phyloP scores from a whole-genome alignment of 2,797 vertebrate genomes.

The Xiphorhynchus erythropygius region DNA sequence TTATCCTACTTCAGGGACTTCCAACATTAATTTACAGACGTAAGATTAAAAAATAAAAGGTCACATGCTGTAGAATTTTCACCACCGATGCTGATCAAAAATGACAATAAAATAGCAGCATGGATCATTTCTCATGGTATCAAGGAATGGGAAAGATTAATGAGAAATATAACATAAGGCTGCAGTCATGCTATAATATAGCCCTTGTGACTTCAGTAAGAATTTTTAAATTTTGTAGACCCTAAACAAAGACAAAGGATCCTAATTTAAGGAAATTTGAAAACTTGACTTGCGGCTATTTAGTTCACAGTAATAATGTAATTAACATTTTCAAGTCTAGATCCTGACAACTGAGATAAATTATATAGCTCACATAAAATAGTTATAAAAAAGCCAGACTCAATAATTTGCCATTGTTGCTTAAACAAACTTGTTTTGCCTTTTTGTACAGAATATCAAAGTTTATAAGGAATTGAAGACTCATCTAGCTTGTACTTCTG shows the following conservation, averaged over 20 bases:
- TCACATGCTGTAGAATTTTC: not conserved
- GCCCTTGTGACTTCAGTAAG: not conserved
- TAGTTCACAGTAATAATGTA: not conserved
- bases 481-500: not conserved
- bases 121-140: not conserved
- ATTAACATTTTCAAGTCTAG: not conserved
- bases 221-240: not conserved
- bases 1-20: not conserved
- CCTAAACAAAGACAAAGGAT: not conserved
- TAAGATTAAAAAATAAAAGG: not conserved
- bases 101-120: not conserved
- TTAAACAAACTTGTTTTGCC: not conserved
- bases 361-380: not conserved
- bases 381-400: not conserved
- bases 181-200: not conserved
- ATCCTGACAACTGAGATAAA: not conserved
- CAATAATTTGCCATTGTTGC: not conserved
- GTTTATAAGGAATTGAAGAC: not conserved
- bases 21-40: not conserved
- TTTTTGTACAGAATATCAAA: not conserved
- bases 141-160: not conserved
- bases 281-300: not conserved
- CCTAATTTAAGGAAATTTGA: not conserved
- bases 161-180: not conserved
- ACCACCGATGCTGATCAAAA: not conserved